These are phyloP conservation scores for Pantherophis guttatus DNA, from an alignment of 2,113 vertebrate species.

Conservation along the genomic window DNA sequence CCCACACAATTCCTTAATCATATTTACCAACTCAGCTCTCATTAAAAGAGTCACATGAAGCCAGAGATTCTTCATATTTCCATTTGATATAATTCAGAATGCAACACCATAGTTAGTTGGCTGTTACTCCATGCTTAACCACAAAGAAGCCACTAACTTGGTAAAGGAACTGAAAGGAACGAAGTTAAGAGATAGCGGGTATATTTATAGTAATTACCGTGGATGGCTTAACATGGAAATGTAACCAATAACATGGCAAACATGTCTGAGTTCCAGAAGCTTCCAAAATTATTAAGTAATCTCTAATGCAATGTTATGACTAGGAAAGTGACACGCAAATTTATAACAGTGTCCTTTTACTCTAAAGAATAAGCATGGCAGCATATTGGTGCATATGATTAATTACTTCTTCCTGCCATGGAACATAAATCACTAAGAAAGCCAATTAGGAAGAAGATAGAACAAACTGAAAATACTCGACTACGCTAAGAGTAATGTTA, in stretches of 20 bases:
- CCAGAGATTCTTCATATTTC: background rate
- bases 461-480: constrained; percentile 4
- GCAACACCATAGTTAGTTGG: background rate
- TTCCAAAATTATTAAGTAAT: background rate
- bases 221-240: background rate
- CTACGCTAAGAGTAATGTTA: background rate
- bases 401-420: constrained; percentile 1
- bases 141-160: background rate
- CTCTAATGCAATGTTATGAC: background rate
- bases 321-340: background rate
- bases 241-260: background rate
- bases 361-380: constrained; percentile 6
- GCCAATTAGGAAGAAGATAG: constrained; percentile 7
- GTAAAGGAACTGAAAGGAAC: background rate
- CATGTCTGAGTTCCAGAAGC: background rate
- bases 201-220: background rate
- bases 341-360: background rate
- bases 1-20: background rate
- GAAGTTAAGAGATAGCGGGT: background rate
- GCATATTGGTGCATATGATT: constrained; percentile 14
- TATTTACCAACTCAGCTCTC: background rate
- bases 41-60: background rate
- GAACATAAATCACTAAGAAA: constrained; percentile 6
- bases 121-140: background rate
- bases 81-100: background rate